Conservation (phyloP, 2,113 vertebrate genomes). For the Phyllostomus hastatus region DNA sequence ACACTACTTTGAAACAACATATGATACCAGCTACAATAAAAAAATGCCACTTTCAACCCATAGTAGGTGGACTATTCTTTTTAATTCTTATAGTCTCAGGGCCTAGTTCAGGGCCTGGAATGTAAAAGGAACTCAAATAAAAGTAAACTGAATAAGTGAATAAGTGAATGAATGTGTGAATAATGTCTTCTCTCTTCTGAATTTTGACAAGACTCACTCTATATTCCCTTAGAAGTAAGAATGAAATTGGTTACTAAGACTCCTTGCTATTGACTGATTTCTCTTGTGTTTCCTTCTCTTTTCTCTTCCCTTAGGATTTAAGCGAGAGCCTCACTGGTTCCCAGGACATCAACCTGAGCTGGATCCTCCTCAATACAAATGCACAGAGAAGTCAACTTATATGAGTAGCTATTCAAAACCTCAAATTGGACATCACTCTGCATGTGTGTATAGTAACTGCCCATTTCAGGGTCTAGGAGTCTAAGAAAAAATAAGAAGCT, state of each 20-base stretch:
- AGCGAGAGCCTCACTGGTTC: slow-evolving; percentile 67
- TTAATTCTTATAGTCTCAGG: slow-evolving; percentile 14
- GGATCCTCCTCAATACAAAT: slow-evolving; percentile 57
- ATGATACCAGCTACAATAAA: slow-evolving; percentile 67
- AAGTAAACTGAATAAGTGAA: neutral
- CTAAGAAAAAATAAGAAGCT: slow-evolving; percentile 29
- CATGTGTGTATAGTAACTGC: neutral
- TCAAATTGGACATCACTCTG: neutral
- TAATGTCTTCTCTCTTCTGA: slow-evolving; percentile 12
- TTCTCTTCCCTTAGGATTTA: slow-evolving; percentile 69
- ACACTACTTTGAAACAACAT: slow-evolving; percentile 81
- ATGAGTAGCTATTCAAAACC: slow-evolving; percentile 59
- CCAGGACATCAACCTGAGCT: slow-evolving; percentile 77
- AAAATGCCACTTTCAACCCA: slow-evolving; percentile 58
- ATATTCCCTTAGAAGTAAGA: neutral
- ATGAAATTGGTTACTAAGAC: neutral
- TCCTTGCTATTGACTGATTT: neutral
- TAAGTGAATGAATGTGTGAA: neutral
- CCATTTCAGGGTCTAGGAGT: neutral
- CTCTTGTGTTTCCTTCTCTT: slow-evolving; percentile 2
- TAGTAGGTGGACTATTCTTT: slow-evolving; percentile 57
- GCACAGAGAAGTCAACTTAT: slow-evolving; percentile 60
- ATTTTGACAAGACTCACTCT: neutral
- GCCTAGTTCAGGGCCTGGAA: neutral
- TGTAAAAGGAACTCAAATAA: neutral